Conservation (phyloP, 1,140 invertebrate genomes). For the Neuroterus valhalla region DNA sequence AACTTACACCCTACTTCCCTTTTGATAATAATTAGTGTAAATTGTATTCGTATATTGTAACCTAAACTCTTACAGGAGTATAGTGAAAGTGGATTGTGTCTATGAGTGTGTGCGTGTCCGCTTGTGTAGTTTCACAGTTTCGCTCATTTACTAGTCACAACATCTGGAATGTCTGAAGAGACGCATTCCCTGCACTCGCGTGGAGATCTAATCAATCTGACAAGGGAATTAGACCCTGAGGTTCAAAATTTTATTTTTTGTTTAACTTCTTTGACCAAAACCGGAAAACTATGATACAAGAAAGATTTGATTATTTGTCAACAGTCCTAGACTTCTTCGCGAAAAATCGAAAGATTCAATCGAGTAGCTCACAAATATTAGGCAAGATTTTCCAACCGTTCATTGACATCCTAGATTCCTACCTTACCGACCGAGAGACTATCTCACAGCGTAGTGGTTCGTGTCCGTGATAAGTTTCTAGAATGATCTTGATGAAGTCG, state of each 20-base stretch:
- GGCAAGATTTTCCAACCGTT: no score
- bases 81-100: conserved; percentile 25
- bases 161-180: conserved; percentile 18
- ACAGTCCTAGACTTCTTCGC: background rate
- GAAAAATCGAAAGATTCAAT: no score
- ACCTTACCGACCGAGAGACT: no score
- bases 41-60: conserved; percentile 25
- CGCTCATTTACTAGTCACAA: conserved; percentile 30
- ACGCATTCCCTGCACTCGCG: conserved; percentile 7
- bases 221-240: conserved; percentile 23
- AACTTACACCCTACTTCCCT: conserved; percentile 41
- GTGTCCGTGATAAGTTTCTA: no score
- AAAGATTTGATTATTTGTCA: background rate
- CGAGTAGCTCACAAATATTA: no score
- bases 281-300: background rate
- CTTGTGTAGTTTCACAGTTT: conserved; percentile 29
- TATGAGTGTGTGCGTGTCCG: conserved; percentile 37
- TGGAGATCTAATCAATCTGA: conserved; percentile 23
- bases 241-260: background rate
- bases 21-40: conserved; percentile 53
- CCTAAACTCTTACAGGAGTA: background rate
- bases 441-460: no score
- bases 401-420: no score
- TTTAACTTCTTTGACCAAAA: conserved; percentile 1
- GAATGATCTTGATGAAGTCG: no score